phyloP scores from a whole-genome alignment of 2,113 vertebrate species.

The Apeltes quadracus region DNA sequence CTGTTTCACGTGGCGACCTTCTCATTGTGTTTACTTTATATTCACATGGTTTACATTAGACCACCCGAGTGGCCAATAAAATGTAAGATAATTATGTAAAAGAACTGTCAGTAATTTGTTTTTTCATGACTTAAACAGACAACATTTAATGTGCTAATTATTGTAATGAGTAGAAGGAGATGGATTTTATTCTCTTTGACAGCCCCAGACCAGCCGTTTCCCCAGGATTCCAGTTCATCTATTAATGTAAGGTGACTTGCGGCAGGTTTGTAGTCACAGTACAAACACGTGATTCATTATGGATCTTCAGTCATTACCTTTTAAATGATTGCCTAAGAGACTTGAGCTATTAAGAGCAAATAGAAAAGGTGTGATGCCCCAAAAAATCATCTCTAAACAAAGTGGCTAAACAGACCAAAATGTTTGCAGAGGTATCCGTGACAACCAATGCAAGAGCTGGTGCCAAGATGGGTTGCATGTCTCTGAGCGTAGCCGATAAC shows the following conservation, averaged over 20 bases:
- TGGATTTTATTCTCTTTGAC: background rate
- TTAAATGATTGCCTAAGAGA: background rate
- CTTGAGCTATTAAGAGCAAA: background rate
- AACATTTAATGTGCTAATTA: background rate
- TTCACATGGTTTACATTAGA: slow-evolving; percentile 21
- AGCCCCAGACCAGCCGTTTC: background rate
- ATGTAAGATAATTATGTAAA: slow-evolving; percentile 3
- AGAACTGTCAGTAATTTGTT: slow-evolving; percentile 9
- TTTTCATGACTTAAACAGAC: background rate
- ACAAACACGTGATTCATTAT: background rate
- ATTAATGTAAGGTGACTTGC: background rate
- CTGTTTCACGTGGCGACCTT: slow-evolving; percentile 3
- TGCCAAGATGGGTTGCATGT: slow-evolving; percentile 63
- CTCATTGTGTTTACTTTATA: slow-evolving; percentile 30
- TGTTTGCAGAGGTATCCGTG: slow-evolving; percentile 43
- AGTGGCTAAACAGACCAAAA: slow-evolving; percentile 22
- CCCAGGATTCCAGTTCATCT: background rate
- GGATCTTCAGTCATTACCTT: background rate
- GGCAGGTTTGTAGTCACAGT: background rate
- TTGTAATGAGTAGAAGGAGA: background rate
- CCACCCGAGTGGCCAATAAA: slow-evolving; percentile 7
- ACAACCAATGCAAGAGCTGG: slow-evolving; percentile 29
- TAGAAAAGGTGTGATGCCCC: background rate
- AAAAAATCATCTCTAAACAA: slow-evolving; percentile 11
- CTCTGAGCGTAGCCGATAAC: slow-evolving; percentile 69